Conservation (phyloP, 2,888 invertebrate genomes). For the Pseudanteris insignis region DNA sequence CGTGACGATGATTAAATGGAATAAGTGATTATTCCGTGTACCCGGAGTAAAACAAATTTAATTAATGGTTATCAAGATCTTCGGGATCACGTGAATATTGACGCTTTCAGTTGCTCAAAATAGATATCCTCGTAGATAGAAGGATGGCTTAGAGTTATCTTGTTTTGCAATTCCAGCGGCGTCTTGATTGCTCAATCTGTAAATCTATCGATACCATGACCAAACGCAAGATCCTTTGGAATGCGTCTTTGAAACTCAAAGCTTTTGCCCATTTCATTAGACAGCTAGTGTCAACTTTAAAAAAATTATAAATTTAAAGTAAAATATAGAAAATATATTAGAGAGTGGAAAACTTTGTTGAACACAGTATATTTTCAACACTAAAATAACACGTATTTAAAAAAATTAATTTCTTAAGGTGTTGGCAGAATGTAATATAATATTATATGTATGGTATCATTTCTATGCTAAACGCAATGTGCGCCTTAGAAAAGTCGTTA, state of each 20-base stretch:
- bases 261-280: conserved; percentile 6
- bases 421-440: too few relatives aligned
- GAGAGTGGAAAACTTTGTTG: too few relatives aligned
- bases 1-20: conserved; percentile 22
- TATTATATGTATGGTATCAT: too few relatives aligned
- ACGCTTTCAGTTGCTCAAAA: conserved; percentile 2
- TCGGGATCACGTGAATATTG: conserved; percentile 1
- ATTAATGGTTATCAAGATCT: conserved; percentile 28
- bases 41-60: conserved; percentile 22
- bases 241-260: not conserved
- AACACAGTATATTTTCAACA: too few relatives aligned
- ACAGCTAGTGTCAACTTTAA: not conserved
- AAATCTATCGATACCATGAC: conserved; percentile 15
- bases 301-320: too few relatives aligned
- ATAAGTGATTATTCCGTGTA: conserved; percentile 20
- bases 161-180: not conserved
- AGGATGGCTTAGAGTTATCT: conserved; percentile 13
- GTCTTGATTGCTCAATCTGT: conserved; percentile 8
- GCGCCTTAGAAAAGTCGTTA: too few relatives aligned
- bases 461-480: too few relatives aligned
- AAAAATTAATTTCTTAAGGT: too few relatives aligned
- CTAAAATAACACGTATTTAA: too few relatives aligned
- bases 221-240: conserved; percentile 1
- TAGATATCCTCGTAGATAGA: not conserved
- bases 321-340: too few relatives aligned